Evolutionary conservation across 1,140 invertebrate genomes (phyloP), one percentile per base, ranked within the genome.

Genomic region (Drosophila pseudoobscura): DNA sequence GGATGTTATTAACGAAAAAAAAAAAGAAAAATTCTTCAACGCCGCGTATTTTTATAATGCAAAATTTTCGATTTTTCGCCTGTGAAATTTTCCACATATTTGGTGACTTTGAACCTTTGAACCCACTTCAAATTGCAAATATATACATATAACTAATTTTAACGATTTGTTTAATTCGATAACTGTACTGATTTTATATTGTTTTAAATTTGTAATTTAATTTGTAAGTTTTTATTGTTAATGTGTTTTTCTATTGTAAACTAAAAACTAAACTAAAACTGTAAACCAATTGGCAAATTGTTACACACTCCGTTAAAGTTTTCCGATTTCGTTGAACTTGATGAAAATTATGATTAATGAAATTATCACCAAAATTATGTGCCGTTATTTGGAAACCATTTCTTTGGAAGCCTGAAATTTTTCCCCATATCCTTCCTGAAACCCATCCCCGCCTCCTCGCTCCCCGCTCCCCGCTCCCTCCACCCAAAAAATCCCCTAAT

Each of bases 111-210:
- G 56, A 57, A 66, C 77, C 73, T 46, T 64, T 63, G 68, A 82
- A 73, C 73, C 73, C 75, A 60, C 71, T 79, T 79, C 55, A 78
- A 85, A 85, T 82, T 85, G 82, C 82, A 85, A 85, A 85, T 85
- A 85, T 84, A 85, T 85, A 85, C 66, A 85, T 85, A 85, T 85
- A 61, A 63, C 64, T 82, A 85, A 87, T 87, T 80, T 64, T 80
- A 85, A 84, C 52, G 22, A 63, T 75, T 87, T 85, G 82, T 85
- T 85, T 85, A 87, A 87, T 87, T 82, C 76, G 82, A 85, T 87
- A 73, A 80, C 63, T 85, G 82, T 85, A 85, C 82, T 85, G 82
- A 85, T 85, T 85, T 85, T 87, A 80, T 87, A 82, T 89, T 89
- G 75, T 85, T 80, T 85, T 82, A 78, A 84, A 90, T 87, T 90